These are phyloP conservation scores for Catharus ustulatus DNA, from an alignment of 2,797 vertebrate species.

Conservation along the genomic window DNA sequence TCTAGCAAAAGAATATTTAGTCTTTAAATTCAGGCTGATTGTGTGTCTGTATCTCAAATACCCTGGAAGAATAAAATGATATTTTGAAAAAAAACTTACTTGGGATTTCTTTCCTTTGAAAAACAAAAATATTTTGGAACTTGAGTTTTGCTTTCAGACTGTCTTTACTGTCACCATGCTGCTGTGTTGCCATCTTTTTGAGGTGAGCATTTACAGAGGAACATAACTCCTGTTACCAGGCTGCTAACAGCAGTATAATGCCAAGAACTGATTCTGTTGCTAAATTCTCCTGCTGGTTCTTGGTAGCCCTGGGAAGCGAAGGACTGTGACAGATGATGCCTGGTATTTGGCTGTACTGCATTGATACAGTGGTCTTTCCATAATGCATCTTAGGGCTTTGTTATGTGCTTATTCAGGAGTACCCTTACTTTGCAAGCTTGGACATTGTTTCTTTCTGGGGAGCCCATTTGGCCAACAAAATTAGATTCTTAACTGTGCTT, in stretches of 20 bases:
- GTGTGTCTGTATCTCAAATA: neutral
- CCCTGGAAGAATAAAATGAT: neutral
- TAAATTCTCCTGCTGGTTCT: neutral
- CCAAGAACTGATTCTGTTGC: neutral
- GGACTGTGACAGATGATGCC: neutral
- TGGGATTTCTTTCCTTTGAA: neutral
- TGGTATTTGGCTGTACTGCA: neutral
- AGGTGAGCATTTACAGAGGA: neutral
- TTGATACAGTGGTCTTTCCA: neutral
- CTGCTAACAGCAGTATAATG: neutral
- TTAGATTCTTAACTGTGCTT: neutral
- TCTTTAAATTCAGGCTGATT: neutral
- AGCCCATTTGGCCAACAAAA: neutral
- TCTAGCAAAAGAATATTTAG: neutral
- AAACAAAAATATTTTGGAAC: neutral
- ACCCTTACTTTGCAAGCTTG: neutral
- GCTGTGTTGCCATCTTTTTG: neutral
- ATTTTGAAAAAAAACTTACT: neutral
- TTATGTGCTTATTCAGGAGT: neutral
- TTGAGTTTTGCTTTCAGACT: neutral
- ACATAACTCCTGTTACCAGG: neutral
- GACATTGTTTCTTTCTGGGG: neutral
- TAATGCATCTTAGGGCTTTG: neutral
- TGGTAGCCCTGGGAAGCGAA: neutral
- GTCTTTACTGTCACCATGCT: neutral